These are phyloP conservation scores for Chrysomallon squamiferum DNA, from an alignment of 1,140 invertebrate genomes.

Conservation along the genomic window DNA sequence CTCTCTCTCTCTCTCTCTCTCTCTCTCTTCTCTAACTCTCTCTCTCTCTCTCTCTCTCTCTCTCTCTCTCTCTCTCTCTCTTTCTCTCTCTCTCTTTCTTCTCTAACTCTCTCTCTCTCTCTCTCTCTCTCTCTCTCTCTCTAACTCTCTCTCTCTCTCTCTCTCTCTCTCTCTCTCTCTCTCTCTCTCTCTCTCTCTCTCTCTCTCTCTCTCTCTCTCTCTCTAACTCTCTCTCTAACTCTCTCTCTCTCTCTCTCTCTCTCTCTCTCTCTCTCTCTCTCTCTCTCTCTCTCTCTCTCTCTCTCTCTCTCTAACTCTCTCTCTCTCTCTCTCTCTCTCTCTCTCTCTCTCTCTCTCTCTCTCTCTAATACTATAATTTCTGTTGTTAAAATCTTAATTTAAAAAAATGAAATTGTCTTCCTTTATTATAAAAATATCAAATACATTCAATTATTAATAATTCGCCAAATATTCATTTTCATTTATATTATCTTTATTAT, in stretches of 20 bases:
- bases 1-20: background rate
- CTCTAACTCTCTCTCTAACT: background rate
- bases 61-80: background rate
- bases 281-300: background rate
- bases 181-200: background rate
- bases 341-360: background rate
- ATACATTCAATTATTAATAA: no score
- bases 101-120: background rate
- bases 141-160: background rate
- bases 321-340: background rate
- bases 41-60: background rate
- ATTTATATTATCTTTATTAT: no score
- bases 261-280: background rate
- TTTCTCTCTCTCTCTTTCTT: background rate
- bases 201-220: background rate
- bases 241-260: background rate
- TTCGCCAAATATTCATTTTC: no score
- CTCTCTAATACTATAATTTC: no score
- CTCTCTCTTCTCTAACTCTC: background rate
- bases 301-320: background rate
- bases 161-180: no score
- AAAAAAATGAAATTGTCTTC: no score
- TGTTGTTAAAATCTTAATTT: no score
- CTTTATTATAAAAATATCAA: no score
- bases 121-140: background rate